A percentile compares a stretch with the other conserved stretches of the same genome.
These are phyloP conservation scores for Mystacides longicornis DNA, from an alignment of 2,888 invertebrate genomes.

Conservation along the genomic window DNA sequence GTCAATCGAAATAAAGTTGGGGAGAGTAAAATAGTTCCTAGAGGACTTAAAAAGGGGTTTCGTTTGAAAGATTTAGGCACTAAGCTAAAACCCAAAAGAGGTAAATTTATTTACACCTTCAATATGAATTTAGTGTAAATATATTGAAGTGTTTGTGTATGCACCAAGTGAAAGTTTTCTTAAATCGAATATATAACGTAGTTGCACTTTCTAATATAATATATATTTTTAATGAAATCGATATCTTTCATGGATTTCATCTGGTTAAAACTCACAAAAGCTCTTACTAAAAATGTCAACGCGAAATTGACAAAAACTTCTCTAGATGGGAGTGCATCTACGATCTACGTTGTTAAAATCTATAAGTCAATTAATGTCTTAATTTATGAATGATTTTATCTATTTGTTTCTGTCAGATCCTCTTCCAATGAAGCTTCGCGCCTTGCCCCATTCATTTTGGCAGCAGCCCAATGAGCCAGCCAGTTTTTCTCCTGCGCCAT, in stretches of 20 bases:
- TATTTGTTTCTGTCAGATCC: conserved; percentile 36
- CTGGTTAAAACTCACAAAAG: too few relatives aligned
- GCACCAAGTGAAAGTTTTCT: too few relatives aligned
- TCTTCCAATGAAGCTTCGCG: conserved; percentile 44
- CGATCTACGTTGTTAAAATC: neutral
- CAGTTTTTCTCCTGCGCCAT: conserved; percentile 37
- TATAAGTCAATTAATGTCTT: too few relatives aligned
- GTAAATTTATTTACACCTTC: conserved; percentile 1
- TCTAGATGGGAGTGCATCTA: neutral
- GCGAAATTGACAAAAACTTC: neutral
- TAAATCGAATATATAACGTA: too few relatives aligned
- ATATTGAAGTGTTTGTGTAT: too few relatives aligned
- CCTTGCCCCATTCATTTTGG: conserved; percentile 48
- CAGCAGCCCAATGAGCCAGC: conserved; percentile 43
- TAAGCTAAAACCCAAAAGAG: conserved; percentile 21
- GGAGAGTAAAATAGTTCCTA: too few relatives aligned
- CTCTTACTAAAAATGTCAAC: too few relatives aligned
- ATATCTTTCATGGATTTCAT: too few relatives aligned
- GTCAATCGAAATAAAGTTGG: too few relatives aligned
- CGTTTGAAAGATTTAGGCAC: conserved; percentile 15
- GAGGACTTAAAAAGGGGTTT: neutral
- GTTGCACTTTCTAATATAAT: too few relatives aligned
- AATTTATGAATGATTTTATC: too few relatives aligned
- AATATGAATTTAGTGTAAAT: neutral
- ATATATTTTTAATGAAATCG: too few relatives aligned